Percentiles rank a stretch among this genome's conserved stretches.
phyloP scores from a whole-genome alignment of 2,113 vertebrate genomes.

The Brachyistius frenatus region DNA sequence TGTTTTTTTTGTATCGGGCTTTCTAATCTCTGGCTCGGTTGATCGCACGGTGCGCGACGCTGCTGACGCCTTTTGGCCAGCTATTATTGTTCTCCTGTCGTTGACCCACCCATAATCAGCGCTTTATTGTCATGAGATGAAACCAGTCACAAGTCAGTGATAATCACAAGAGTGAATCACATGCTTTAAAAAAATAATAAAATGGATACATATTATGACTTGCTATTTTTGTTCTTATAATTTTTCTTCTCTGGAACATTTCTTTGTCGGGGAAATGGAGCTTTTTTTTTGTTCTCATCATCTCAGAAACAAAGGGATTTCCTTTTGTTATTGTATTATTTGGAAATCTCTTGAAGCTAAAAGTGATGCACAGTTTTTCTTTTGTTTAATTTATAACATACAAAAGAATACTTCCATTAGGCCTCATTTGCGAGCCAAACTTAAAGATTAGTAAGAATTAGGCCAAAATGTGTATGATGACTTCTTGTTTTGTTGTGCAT shows the following conservation, averaged over 20 bases:
- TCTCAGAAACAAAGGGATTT: background rate
- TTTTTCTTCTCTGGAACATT: background rate
- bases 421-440: background rate
- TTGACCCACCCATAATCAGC: constrained; percentile 66
- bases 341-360: background rate
- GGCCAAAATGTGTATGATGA: constrained; percentile 9
- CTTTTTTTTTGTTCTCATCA: too few relatives aligned
- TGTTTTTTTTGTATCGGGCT: background rate
- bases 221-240: background rate
- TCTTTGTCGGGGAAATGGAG: background rate
- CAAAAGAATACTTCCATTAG: too few relatives aligned
- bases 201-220: background rate
- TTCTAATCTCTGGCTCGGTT: background rate
- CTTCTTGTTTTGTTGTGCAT: background rate
- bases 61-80: constrained; percentile 55
- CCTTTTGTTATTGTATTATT: background rate
- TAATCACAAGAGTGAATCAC: background rate
- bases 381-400: too few relatives aligned
- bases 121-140: constrained; percentile 29
- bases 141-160: background rate
- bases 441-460: background rate
- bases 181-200: background rate
- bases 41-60: constrained; percentile 35
- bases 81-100: constrained; percentile 75
- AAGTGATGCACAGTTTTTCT: background rate